Evolutionary conservation across 2,888 invertebrate genomes (phyloP).

Genomic region (Limulus polyphemus): DNA sequence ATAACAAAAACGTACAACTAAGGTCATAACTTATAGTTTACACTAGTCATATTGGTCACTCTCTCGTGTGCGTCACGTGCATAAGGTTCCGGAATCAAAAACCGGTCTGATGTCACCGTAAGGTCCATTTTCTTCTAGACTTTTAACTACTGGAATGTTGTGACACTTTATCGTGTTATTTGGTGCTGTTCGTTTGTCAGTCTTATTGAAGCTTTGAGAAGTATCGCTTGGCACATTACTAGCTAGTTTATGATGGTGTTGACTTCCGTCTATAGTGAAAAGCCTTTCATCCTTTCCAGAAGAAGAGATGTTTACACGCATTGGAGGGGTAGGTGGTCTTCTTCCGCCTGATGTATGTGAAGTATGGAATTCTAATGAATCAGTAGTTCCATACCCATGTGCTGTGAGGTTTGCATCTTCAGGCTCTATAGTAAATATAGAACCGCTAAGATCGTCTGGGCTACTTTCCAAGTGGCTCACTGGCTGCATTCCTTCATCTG

Average conservation of each 20-base stretch:
- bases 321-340: slow-evolving; percentile 17
- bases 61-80: slow-evolving; percentile 14
- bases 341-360: slow-evolving; percentile 13
- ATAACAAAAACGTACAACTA: too few species aligned
- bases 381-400: not conserved
- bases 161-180: slow-evolving; percentile 8
- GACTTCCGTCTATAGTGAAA: slow-evolving; percentile 19
- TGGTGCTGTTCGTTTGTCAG: not conserved
- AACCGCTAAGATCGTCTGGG: not conserved
- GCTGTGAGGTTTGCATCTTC: not conserved
- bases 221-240: slow-evolving; percentile 8
- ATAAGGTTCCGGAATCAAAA: slow-evolving; percentile 21
- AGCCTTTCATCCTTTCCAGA: slow-evolving; percentile 22
- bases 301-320: slow-evolving; percentile 19
- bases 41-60: not conserved
- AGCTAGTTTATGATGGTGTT: slow-evolving; percentile 12
- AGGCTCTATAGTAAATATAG: not conserved
- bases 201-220: slow-evolving; percentile 4
- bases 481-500: too few species aligned
- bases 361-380: slow-evolving; percentile 1
- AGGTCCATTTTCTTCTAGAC: slow-evolving; percentile 13
- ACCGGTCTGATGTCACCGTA: slow-evolving; percentile 23
- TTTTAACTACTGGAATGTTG: slow-evolving; percentile 7
- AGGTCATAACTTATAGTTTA: too few species aligned
- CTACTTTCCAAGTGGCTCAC: not conserved